Evolutionary conservation across 2,797 vertebrate species (phyloP), one percentile per base, ranked within the genome.

Genomic region (Myripristis jacobus): DNA sequence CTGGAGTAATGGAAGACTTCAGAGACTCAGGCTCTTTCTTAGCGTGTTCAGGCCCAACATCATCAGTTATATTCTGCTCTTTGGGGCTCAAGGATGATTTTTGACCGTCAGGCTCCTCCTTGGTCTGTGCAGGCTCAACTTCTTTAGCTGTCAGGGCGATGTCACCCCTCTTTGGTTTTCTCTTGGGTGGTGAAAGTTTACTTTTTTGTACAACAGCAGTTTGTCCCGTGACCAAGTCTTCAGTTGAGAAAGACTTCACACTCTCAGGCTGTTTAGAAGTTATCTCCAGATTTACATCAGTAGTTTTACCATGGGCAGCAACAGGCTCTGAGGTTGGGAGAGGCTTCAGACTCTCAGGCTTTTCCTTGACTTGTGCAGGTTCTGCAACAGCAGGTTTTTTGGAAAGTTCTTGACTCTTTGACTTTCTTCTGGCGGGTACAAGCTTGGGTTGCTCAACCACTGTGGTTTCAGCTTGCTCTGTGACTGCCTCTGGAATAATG

Each of bases 381-480:
- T 56, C 19, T 1, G 16, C 29, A 1, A 3, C 19, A 31, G 6
- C 0, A 21, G 22, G 2, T 3, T 65, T 56, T 41, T 27, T 3
- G 2, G 21, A 19, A 48, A 0, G 1, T 47, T 44, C 46, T 0
- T 1, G 12, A 29, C 1, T 59, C 19, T 70, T 72, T 31, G 78
- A 21, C 15, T 48, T 73, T 51, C 54, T 47, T 67, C 64, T 70
- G 5, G 66, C 29, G 54, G 71, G 57, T 29, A 70, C 79, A 19
- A 61, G 9, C 13, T 60, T 47, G 9, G 10, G 41, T 51, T 71
- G 52, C 51, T 70, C 63, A 2, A 21, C 9, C 54, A 19, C 7
- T 22, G 5, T 12, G 48, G 3, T 44, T 67, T 79, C 16, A 47
- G 24, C 38, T 46, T 43, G 11, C 68, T 19, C 10, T 55, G 5